Base-by-base conservation (phyloP, 2,888 invertebrate species). In the Meandrusa payeni region DNA sequence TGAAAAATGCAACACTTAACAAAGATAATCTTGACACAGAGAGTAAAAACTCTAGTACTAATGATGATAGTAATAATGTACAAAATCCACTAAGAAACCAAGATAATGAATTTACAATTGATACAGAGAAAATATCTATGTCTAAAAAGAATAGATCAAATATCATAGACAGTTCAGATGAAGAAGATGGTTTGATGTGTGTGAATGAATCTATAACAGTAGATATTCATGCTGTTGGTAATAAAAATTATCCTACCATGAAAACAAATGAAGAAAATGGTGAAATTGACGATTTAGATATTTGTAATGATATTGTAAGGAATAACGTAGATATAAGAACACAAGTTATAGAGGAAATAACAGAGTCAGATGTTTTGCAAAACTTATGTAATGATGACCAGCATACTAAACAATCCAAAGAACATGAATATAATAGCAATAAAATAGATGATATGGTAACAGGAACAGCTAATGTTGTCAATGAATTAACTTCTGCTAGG, bases 1-100 rank as follows among this genome's bases (percentile, higher is more conserved):
- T 88, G 5, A 72, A 81, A 57, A 69, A 71, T 55, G 9, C 26
- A 29, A 10, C 12, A 37, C 45, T 41, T 43, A 44, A 24, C 5
- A 52, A 33, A 39, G 36, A 15, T n/a, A 44, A 13, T 44, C 46
- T 39, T 7, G 17, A 7, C 12, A 39, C 11, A 15, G 15, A 4
- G 15, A 15, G 4, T 3, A 15, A 15, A 3, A 15, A 3, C 15
- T 3, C 15, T 10, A 38, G 27, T 39, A 11, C 29, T 20, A 47
- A 23, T 31, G 47, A 41, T 23, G 47, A 34, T 12, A 24, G 15
- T 6, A 31, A 22, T 28, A 29, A 37, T 23, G 34, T 24, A 7
- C 17, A 12, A 2, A 24, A 10, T 31, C 15, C 23, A 10, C 13
- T 17, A 17, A 12, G 7, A 3, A 20, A n/a, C 11, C 13, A 27